These are phyloP conservation scores for Coptodon rendalli DNA, from an alignment of 2,113 vertebrate species.

Conservation along the genomic window DNA sequence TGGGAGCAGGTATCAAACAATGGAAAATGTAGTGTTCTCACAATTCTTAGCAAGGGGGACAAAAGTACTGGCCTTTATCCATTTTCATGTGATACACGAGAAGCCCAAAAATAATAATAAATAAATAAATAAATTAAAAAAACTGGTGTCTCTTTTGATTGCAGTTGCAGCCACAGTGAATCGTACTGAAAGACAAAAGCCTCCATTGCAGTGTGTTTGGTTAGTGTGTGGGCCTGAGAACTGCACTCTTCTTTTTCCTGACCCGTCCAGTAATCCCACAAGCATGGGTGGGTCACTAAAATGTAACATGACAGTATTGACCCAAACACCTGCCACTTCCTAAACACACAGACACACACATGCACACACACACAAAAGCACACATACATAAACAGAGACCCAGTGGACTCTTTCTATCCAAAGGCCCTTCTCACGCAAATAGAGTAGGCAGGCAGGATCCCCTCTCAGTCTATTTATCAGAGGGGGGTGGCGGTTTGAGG, in stretches of 20 bases:
- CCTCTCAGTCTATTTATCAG: slow-evolving; percentile 55
- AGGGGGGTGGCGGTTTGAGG: slow-evolving; percentile 20
- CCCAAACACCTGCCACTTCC: slow-evolving; percentile 65
- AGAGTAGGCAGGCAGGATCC: slow-evolving; percentile 43
- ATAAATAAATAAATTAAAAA: neutral
- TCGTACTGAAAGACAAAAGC: neutral
- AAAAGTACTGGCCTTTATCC: neutral
- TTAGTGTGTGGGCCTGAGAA: neutral
- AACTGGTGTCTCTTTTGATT: neutral
- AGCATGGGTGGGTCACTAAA: slow-evolving; percentile 32
- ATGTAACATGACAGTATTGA: slow-evolving; percentile 64
- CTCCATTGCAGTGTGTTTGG: neutral
- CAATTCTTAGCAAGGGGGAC: neutral
- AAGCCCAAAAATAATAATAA: neutral
- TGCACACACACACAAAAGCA: neutral
- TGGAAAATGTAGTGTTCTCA: neutral
- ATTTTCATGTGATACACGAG: neutral
- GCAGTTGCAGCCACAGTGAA: neutral
- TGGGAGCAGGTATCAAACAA: neutral
- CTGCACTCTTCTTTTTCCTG: neutral
- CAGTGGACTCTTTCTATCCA: slow-evolving; percentile 36
- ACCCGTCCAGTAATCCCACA: slow-evolving; percentile 28
- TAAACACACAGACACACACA: neutral
- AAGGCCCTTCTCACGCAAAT: slow-evolving; percentile 61
- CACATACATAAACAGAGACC: slow-evolving; percentile 2